Percentiles rank a stretch among this genome's conserved stretches.
Evolutionary conservation across 2,888 invertebrate genomes (phyloP).

Genomic region (Dynastes grantii): DNA sequence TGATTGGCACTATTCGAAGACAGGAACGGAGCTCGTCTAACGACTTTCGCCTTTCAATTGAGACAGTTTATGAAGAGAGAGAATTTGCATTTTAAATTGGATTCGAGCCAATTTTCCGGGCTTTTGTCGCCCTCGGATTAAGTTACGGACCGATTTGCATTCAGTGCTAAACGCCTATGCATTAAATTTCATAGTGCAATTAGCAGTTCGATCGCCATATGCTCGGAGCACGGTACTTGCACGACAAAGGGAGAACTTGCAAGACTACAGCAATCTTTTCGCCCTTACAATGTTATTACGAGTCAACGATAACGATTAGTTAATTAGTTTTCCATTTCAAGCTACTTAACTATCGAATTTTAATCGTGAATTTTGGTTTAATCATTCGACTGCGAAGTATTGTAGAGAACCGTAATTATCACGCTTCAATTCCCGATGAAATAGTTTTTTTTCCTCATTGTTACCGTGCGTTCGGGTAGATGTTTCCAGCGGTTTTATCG

Average conservation of each 20-base stretch:
- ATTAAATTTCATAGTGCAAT: slow-evolving; percentile 57
- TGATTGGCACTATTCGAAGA: slow-evolving; percentile 45
- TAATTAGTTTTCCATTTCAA: slow-evolving; percentile 34
- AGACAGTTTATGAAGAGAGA: slow-evolving; percentile 59
- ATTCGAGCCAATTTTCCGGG: slow-evolving; percentile 67
- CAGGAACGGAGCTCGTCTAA: slow-evolving; percentile 46
- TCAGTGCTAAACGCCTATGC: slow-evolving; percentile 52
- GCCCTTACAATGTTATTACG: background rate
- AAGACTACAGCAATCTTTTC: background rate
- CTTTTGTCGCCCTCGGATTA: slow-evolving; percentile 64
- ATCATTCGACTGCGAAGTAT: slow-evolving; percentile 10
- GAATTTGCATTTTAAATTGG: slow-evolving; percentile 68
- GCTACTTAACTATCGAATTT: slow-evolving; percentile 5
- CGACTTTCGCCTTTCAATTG: slow-evolving; percentile 60
- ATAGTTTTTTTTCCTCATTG: slow-evolving; percentile 10
- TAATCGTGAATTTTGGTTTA: slow-evolving; percentile 1
- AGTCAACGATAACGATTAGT: slow-evolving; percentile 36
- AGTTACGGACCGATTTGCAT: slow-evolving; percentile 58
- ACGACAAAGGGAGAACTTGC: background rate
- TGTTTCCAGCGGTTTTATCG: background rate
- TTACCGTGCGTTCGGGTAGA: background rate
- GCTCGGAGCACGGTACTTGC: slow-evolving; percentile 9
- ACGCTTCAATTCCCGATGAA: slow-evolving; percentile 10
- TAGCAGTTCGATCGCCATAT: slow-evolving; percentile 52
- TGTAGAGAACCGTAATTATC: slow-evolving; percentile 15